These are phyloP conservation scores for Semicossyphus pulcher DNA, from an alignment of 2,113 vertebrate genomes.

Conservation along the genomic window DNA sequence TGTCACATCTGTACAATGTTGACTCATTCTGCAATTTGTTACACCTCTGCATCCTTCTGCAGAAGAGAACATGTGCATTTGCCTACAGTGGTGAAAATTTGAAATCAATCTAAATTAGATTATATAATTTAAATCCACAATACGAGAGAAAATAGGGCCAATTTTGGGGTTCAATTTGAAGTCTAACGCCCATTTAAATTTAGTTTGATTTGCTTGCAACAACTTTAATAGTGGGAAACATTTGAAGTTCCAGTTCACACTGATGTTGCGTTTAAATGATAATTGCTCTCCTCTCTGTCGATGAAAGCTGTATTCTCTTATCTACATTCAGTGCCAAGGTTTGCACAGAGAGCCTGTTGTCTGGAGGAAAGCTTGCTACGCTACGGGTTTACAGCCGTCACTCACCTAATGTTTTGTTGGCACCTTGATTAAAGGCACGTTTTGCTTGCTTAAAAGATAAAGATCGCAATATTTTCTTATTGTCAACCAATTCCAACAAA, in stretches of 20 bases:
- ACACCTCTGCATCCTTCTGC: slow-evolving; percentile 1
- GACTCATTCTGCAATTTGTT: slow-evolving; percentile 23
- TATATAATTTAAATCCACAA: too few relatives aligned
- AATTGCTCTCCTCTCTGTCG: slow-evolving; percentile 5
- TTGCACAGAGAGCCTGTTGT: background rate
- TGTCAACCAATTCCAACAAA: background rate
- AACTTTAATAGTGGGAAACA: too few relatives aligned
- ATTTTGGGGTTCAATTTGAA: background rate
- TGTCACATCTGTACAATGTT: slow-evolving; percentile 20
- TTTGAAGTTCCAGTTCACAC: background rate
- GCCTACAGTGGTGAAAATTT: too few relatives aligned
- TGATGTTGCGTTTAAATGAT: slow-evolving; percentile 13
- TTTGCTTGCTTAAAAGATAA: background rate
- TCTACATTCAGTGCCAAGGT: background rate
- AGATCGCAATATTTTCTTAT: background rate
- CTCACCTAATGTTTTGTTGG: background rate
- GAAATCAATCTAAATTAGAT: too few relatives aligned
- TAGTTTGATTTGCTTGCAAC: too few relatives aligned
- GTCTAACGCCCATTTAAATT: background rate
- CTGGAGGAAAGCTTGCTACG: background rate
- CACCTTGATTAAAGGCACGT: background rate
- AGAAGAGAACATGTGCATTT: background rate
- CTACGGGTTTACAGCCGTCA: background rate
- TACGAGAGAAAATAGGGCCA: background rate
- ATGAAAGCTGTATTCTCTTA: background rate